Evolutionary conservation across 2,113 vertebrate species (phyloP).

Genomic region (Oreotrochilus melanogaster): DNA sequence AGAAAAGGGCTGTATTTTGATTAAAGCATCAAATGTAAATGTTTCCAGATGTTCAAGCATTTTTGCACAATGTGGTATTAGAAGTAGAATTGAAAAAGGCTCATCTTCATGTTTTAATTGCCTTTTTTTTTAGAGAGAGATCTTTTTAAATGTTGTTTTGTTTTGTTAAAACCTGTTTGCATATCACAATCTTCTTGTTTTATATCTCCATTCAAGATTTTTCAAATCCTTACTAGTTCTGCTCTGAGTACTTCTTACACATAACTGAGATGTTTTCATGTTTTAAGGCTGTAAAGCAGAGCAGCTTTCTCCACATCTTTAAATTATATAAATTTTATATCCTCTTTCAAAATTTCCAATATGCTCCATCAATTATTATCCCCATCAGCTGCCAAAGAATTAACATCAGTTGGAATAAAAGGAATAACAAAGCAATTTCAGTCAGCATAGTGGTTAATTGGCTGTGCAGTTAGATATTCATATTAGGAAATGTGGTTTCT

Average conservation of each 20-base stretch:
- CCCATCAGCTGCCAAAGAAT: slow-evolving; percentile 70
- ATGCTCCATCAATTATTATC: slow-evolving; percentile 74
- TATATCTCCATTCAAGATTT: not conserved
- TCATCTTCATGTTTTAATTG: not conserved
- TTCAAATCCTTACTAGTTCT: not conserved
- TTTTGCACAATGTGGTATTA: not conserved
- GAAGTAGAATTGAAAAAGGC: slow-evolving; percentile 3
- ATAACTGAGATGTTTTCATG: not conserved
- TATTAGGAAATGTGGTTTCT: slow-evolving; percentile 76
- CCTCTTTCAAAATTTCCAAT: slow-evolving; percentile 67
- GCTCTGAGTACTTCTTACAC: not conserved
- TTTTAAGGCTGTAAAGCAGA: slow-evolving; percentile 8
- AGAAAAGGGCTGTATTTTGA: slow-evolving; percentile 17
- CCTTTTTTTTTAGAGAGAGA: not conserved
- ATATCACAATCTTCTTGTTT: not conserved
- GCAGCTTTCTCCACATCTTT: slow-evolving; percentile 51
- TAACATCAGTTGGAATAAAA: slow-evolving; percentile 74
- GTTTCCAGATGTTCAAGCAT: slow-evolving; percentile 52
- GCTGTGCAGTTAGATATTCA: slow-evolving; percentile 78
- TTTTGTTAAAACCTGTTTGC: not conserved
- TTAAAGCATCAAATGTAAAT: slow-evolving; percentile 44
- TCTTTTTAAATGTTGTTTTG: not conserved
- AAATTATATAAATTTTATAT: slow-evolving; percentile 68
- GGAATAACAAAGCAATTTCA: slow-evolving; percentile 79
- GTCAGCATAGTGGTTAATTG: slow-evolving; percentile 79